Percentiles rank a stretch among this genome's conserved stretches.
Evolutionary conservation across 1,140 invertebrate genomes (phyloP).

Genomic region (Eupristina koningsbergeri): DNA sequence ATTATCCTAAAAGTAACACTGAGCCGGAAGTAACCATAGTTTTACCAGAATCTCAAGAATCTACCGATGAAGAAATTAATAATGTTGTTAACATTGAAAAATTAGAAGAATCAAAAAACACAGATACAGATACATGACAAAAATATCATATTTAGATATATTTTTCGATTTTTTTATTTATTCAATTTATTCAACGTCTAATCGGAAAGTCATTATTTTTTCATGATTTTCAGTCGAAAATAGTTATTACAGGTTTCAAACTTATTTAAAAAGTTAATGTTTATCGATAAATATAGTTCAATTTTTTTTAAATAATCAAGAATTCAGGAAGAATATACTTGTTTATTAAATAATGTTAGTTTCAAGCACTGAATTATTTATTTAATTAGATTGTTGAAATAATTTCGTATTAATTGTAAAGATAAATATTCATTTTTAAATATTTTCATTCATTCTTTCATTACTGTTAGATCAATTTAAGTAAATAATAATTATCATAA

Average conservation of each 20-base stretch:
- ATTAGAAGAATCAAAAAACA: slow-evolving; percentile 61
- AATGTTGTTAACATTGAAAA: slow-evolving; percentile 53
- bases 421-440: background rate
- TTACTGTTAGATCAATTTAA: too few relatives aligned
- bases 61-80: slow-evolving; percentile 57
- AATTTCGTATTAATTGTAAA: background rate
- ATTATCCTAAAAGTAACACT: slow-evolving; percentile 50
- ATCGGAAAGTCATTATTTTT: background rate
- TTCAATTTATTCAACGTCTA: background rate
- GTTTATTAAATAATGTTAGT: too few relatives aligned
- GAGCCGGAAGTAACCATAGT: slow-evolving; percentile 51
- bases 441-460: background rate
- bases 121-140: slow-evolving; percentile 61
- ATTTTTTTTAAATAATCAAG: background rate
- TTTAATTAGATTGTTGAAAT: background rate
- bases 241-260: background rate
- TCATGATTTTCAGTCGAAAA: background rate
- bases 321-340: background rate
- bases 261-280: background rate
- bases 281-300: background rate
- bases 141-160: slow-evolving; percentile 23
- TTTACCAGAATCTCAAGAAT: slow-evolving; percentile 53
- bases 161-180: background rate
- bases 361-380: too few relatives aligned
- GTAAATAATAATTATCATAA: background rate